These are phyloP conservation scores for Electrona antarctica DNA, from an alignment of 2,113 vertebrate species.

Conservation along the genomic window DNA sequence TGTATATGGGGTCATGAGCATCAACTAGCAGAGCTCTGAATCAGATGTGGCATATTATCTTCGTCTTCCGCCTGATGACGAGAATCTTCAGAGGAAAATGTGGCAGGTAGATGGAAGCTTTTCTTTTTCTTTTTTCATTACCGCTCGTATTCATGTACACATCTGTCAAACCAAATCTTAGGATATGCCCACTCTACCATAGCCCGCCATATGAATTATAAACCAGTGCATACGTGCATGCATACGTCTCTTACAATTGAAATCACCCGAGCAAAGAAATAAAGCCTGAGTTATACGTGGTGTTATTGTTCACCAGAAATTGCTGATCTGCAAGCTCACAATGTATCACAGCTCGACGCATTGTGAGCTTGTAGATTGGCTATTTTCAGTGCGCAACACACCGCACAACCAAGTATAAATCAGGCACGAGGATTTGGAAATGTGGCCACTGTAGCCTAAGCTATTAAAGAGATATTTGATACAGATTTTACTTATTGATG, in stretches of 20 bases:
- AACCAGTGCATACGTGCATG: constrained; percentile 47
- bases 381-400: too few species aligned
- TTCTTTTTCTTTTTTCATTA: not conserved
- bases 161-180: constrained; percentile 62
- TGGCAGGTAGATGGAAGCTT: constrained; percentile 32
- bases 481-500: too few species aligned
- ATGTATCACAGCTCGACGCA: too few species aligned
- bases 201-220: constrained; percentile 64
- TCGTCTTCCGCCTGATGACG: constrained; percentile 21
- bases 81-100: constrained; percentile 27
- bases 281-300: too few species aligned
- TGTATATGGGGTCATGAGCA: not conserved
- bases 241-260: constrained; percentile 36
- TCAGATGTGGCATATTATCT: not conserved
- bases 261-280: constrained; percentile 13
- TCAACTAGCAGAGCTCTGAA: not conserved
- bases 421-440: not conserved
- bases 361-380: too few species aligned
- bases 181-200: constrained; percentile 64
- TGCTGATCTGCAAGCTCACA: too few species aligned
- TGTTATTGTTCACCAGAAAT: too few species aligned
- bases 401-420: too few species aligned
- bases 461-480: too few species aligned
- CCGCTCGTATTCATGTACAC: constrained; percentile 64
- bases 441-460: not conserved